Conservation (phyloP, 2,888 invertebrate genomes). For the Boloria selene region DNA sequence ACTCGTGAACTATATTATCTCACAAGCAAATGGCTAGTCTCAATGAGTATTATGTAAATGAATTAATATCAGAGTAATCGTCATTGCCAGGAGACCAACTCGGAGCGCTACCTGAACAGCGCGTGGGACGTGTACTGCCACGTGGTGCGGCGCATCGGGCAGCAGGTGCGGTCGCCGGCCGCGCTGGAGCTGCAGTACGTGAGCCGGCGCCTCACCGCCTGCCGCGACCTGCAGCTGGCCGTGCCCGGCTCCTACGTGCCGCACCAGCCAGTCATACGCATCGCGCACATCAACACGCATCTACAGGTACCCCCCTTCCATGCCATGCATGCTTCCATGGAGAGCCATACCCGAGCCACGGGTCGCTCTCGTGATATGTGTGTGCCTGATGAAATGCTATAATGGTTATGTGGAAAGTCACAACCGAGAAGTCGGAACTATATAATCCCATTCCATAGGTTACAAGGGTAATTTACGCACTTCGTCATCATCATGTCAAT, state of each 20-base stretch:
- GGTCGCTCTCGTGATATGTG: no score
- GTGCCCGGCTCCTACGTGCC: slow-evolving; percentile 99
- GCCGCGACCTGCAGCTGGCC: slow-evolving; percentile 95
- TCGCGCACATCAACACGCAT: slow-evolving; percentile 93
- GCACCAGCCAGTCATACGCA: slow-evolving; percentile 91
- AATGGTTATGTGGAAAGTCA: no score
- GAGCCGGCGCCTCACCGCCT: slow-evolving; percentile 93
- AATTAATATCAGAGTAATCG: neutral
- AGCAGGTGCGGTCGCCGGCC: slow-evolving; percentile 94
- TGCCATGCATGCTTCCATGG: no score
- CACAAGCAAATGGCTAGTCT: no score
- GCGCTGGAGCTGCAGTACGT: slow-evolving; percentile 96
- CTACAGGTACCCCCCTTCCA: slow-evolving; percentile 84
- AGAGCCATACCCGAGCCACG: no score
- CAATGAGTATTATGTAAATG: no score
- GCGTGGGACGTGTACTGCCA: slow-evolving; percentile 99
- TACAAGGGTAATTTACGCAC: no score
- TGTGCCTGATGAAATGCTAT: no score
- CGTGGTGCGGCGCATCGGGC: slow-evolving; percentile 96
- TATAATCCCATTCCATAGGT: no score
- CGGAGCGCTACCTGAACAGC: slow-evolving; percentile 95
- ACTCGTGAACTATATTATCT: no score
- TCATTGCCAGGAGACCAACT: slow-evolving; percentile 87
- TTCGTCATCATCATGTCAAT: no score
- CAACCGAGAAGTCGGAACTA: no score